A percentile compares a stretch with the other conserved stretches of the same genome.
phyloP scores from a whole-genome alignment of 2,113 vertebrate species.

The Xenus cinereus region DNA sequence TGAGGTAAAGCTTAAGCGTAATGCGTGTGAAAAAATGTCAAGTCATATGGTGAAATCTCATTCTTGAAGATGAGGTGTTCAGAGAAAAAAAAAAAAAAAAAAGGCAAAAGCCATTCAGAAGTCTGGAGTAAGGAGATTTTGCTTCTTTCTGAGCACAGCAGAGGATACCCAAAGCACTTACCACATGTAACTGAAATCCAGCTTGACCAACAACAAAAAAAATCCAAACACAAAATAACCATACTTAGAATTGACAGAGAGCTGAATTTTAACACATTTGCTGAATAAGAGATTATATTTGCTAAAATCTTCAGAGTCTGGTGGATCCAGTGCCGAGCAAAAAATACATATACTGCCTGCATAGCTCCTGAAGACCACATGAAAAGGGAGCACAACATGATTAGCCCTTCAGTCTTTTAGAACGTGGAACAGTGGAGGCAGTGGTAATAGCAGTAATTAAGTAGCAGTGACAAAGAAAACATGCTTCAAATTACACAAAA shows the following conservation, averaged over 20 bases:
- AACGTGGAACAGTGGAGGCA: background rate
- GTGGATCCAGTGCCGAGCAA: background rate
- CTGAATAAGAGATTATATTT: background rate
- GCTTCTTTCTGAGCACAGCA: background rate
- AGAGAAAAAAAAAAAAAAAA: background rate
- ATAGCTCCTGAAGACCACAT: background rate
- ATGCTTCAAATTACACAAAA: background rate
- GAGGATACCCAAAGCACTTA: background rate
- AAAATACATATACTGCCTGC: background rate
- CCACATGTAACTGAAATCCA: background rate
- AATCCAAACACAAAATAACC: background rate
- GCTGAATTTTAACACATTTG: background rate
- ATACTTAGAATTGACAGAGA: background rate
- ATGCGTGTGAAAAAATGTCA: background rate
- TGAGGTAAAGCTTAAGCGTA: background rate
- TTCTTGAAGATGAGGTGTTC: background rate
- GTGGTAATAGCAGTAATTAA: background rate
- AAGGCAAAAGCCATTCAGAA: background rate
- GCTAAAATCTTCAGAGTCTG: background rate
- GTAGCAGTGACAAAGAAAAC: background rate
- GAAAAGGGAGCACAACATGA: background rate
- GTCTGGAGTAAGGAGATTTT: background rate
- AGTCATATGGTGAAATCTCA: background rate
- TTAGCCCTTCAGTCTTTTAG: background rate
- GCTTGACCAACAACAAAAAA: background rate